These are phyloP conservation scores for Sphaerophoria taeniata DNA, from an alignment of 2,888 invertebrate species.

Conservation along the genomic window DNA sequence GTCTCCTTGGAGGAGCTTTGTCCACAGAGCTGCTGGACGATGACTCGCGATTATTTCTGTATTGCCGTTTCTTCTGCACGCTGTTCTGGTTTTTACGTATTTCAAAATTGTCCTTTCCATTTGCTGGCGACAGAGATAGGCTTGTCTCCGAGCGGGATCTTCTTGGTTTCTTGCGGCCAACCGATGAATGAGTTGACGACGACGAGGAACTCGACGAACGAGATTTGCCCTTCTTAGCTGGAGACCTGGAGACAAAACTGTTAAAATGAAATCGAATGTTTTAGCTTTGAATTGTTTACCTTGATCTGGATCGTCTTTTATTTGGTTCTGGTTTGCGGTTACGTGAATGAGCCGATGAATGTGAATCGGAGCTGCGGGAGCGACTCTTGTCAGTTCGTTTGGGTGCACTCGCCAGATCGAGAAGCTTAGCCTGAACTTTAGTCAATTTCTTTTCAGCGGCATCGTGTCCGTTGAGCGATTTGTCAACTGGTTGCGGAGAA, in stretches of 20 bases:
- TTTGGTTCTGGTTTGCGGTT: slow-evolving; percentile 56
- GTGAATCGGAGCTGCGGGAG: slow-evolving; percentile 74
- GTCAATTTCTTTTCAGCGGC: slow-evolving; percentile 81
- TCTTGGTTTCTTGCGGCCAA: slow-evolving; percentile 81
- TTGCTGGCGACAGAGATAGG: slow-evolving; percentile 80
- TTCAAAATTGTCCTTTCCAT: slow-evolving; percentile 86
- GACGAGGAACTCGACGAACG: slow-evolving; percentile 79
- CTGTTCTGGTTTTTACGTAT: slow-evolving; percentile 90
- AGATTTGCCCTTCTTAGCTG: slow-evolving; percentile 76
- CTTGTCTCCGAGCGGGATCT: slow-evolving; percentile 82
- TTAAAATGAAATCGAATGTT: not conserved
- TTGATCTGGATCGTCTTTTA: slow-evolving; percentile 66
- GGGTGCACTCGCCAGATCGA: slow-evolving; percentile 84
- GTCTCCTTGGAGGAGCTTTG: slow-evolving; percentile 75
- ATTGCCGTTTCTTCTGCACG: slow-evolving; percentile 94
- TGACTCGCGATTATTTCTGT: slow-evolving; percentile 93
- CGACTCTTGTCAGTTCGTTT: slow-evolving; percentile 75
- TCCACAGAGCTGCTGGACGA: slow-evolving; percentile 85
- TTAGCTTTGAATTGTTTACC: slow-evolving; percentile 33
- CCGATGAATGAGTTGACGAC: slow-evolving; percentile 77
- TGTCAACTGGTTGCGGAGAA: slow-evolving; percentile 58
- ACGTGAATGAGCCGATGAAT: slow-evolving; percentile 68
- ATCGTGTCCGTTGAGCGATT: slow-evolving; percentile 62
- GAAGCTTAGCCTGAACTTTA: slow-evolving; percentile 86
- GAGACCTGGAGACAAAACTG: slow-evolving; percentile 76